phyloP scores from a whole-genome alignment of 2,888 invertebrate species.

The Molanna angustata region DNA sequence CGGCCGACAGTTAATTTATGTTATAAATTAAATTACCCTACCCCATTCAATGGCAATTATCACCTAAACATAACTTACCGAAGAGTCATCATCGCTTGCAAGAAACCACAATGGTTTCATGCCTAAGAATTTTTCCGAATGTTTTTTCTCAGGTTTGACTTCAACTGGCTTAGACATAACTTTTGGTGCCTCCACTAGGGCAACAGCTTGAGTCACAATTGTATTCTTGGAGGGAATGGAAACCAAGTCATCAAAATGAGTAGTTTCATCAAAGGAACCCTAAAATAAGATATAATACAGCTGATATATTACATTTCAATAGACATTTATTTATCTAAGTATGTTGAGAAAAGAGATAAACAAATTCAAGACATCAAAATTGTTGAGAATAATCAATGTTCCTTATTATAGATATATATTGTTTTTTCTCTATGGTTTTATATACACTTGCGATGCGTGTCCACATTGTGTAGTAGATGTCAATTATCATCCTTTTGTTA shows the following conservation, averaged over 20 bases:
- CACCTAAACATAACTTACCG: no score
- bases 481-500: no score
- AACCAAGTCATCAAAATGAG: slow-evolving; percentile 58
- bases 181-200: slow-evolving; percentile 33
- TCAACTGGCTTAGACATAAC: slow-evolving; percentile 34
- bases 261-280: slow-evolving; percentile 68
- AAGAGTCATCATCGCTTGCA: slow-evolving; percentile 57
- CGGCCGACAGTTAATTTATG: no score
- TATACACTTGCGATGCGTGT: no score
- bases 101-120: slow-evolving; percentile 57
- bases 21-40: no score
- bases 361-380: background rate
- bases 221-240: slow-evolving; percentile 41
- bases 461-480: no score
- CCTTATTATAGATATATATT: no score
- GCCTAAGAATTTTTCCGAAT: slow-evolving; percentile 34
- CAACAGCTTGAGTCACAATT: slow-evolving; percentile 23
- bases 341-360: background rate
- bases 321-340: background rate
- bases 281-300: slow-evolving; percentile 36
- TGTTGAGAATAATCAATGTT: no score
- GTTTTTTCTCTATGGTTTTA: no score
- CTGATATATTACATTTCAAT: background rate
- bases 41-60: no score
- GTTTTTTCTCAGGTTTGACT: slow-evolving; percentile 33